A percentile compares a stretch with the other conserved stretches of the same genome.
These are phyloP conservation scores for Lamellibrachia columna DNA, from an alignment of 2,888 invertebrate species.

Conservation along the genomic window DNA sequence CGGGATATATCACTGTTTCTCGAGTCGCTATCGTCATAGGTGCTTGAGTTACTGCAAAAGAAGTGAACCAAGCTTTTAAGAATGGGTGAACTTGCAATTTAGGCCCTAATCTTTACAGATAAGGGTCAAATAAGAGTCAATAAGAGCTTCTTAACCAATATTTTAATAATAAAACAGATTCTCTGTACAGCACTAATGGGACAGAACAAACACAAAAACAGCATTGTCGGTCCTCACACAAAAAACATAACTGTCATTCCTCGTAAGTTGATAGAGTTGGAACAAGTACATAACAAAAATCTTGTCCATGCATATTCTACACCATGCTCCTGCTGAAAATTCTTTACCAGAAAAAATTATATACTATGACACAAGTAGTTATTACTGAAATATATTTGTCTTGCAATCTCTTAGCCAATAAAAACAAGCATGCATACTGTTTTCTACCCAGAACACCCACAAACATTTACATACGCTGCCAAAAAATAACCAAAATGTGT, in stretches of 20 bases:
- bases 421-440: background rate
- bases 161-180: background rate
- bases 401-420: background rate
- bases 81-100: background rate
- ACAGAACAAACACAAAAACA: background rate
- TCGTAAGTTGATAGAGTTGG: background rate
- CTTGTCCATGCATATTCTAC: background rate
- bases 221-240: background rate
- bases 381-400: background rate
- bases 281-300: background rate
- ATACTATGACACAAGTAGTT: background rate
- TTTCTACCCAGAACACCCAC: background rate
- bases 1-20: slow-evolving; percentile 2
- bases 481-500: background rate
- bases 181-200: background rate
- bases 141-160: background rate
- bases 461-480: background rate
- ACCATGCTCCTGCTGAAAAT: background rate
- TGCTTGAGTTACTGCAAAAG: background rate
- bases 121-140: background rate
- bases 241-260: background rate
- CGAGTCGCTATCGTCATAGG: background rate
- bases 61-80: background rate
- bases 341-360: background rate
- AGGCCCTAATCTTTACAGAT: background rate